Percentiles rank a stretch among this genome's conserved stretches.
Conservation (phyloP, 1,140 invertebrate species). For the Antheraea mylitta region DNA sequence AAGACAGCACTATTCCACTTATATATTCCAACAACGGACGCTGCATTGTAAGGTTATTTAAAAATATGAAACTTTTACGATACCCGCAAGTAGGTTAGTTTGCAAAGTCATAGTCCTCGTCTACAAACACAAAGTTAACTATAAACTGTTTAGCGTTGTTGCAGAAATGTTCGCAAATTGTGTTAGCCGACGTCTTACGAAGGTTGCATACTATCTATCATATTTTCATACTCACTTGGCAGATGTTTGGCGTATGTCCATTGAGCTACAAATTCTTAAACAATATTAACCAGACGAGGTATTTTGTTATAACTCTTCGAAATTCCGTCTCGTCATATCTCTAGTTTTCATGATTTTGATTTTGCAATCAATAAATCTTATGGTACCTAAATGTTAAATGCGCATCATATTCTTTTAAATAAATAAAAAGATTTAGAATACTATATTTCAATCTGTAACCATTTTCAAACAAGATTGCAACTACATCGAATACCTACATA, state of each 20-base stretch:
- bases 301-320: no score
- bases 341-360: no score
- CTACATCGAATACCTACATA: no score
- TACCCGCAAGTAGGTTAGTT: background rate
- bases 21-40: background rate
- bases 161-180: conserved; percentile 22
- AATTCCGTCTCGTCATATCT: no score
- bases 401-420: no score
- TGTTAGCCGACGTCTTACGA: conserved; percentile 24
- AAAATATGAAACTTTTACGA: conserved; percentile 1
- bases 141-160: conserved; percentile 25
- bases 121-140: conserved; percentile 16
- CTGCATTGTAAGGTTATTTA: conserved; percentile 3
- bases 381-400: no score
- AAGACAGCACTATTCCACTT: background rate
- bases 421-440: no score
- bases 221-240: conserved; percentile 1
- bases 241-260: background rate
- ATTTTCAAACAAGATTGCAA: no score
- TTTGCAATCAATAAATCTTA: no score
- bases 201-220: background rate
- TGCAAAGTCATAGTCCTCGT: background rate
- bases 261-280: background rate
- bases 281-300: background rate
- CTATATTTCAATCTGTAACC: no score